Evolutionary conservation across 2,888 invertebrate genomes (phyloP), one percentile per base, ranked within the genome.

Genomic region (Pycnomerus fuliginosus): DNA sequence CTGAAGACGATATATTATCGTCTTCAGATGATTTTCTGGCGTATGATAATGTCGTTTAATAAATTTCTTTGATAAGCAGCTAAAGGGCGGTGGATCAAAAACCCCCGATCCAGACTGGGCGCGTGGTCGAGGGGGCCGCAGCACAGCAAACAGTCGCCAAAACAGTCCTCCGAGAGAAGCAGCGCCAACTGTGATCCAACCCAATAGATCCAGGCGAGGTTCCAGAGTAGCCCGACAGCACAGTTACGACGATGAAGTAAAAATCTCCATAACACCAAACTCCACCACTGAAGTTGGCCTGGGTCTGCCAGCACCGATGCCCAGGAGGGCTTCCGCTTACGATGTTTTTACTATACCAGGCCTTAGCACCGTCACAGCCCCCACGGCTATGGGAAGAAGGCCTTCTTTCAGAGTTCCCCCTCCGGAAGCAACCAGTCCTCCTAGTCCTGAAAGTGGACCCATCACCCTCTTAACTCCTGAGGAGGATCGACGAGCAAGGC

Each of bases 281-380:
- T 55, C 58, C 16, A 56, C 61, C 44, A 50, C 60, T 56, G 59
- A 65, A 56, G 69, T 77, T 1, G 83, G 81, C 3, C 74, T 87
- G 4, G 81, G 80, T 13, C 77, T 87, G 33, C 87, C 89, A 8
- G 80, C 83, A 2, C 80, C 83, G 13, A 83, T 90, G 74, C 86
- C 90, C 1, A 78, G 90, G 63, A 80, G 87, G 60, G 86, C 87
- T 48, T 90, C 90, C 24, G 90, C 90, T 10, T 90, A 90, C 61
- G 90, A 90, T 63, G 87, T 91, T 8, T 89, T 87, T 59, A 83
- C 84, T 55, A 84, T 83, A 1, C 83, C 85, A 1, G 80, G 79
- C 58, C 69, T 55, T 58, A 75, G 69, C 14, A 73, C 72, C 5
- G 75, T 74, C 22, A 69, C 72, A 16, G 52, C 65, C 15, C 50